Evolutionary conservation across 1,140 invertebrate species (phyloP).

Genomic region (Chlorops oryzae): DNA sequence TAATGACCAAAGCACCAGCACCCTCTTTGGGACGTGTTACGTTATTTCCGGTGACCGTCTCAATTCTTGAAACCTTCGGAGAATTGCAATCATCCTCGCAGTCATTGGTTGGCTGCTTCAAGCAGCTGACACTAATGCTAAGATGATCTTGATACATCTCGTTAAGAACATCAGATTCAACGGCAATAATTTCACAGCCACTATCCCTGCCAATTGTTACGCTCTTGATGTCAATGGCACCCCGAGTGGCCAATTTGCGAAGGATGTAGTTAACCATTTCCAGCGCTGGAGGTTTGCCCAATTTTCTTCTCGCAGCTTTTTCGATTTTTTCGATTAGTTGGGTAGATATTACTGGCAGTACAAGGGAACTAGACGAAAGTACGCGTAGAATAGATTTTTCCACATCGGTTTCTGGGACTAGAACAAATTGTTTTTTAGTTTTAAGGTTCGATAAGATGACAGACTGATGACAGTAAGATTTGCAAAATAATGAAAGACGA

Average conservation of each 20-base stretch:
- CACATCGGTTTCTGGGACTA: conserved; percentile 48
- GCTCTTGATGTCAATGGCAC: conserved; percentile 70
- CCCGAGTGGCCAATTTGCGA: conserved; percentile 81
- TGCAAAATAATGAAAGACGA: too few species aligned
- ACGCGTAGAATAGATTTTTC: conserved; percentile 68
- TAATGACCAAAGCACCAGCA: too few species aligned
- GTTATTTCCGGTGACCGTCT: too few species aligned
- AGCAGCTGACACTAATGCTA: too few species aligned
- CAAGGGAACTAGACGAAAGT: conserved; percentile 68
- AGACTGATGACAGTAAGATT: too few species aligned
- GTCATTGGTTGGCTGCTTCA: too few species aligned
- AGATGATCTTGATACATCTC: conserved; percentile 65
- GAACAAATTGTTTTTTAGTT: too few species aligned
- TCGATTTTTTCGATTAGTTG: conserved; percentile 59
- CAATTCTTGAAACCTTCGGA: too few species aligned
- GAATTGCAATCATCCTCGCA: conserved; percentile 17
- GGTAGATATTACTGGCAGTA: conserved; percentile 69
- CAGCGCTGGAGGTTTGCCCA: conserved; percentile 57
- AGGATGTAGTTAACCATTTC: conserved; percentile 68
- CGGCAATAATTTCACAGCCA: conserved; percentile 59
- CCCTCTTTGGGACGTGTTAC: too few species aligned
- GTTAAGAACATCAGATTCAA: conserved; percentile 64
- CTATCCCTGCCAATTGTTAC: conserved; percentile 54
- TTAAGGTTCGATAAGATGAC: too few species aligned
- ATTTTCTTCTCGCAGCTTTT: conserved; percentile 50